Base-by-base conservation (phyloP, 2,888 invertebrate species). In the Mythimna vitellina region DNA sequence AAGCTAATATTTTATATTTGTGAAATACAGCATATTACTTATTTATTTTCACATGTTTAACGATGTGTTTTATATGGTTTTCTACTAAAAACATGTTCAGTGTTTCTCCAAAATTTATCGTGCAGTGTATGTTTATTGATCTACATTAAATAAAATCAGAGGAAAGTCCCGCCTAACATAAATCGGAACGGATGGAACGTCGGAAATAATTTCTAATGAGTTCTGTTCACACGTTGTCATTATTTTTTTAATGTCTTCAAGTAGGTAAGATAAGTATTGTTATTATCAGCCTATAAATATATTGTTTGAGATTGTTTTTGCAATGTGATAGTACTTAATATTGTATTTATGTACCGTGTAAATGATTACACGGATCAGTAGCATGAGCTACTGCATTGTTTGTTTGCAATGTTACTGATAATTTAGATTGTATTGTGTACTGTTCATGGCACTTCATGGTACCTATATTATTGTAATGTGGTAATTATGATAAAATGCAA, bases 381-480 rank as follows among this genome's bases (percentile, higher is more conserved):
- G n/a, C n/a, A n/a, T n/a, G n/a, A n/a, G 46, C 22, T 38, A 66
- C 49, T 67, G 32, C 22, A 65, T 67, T 46, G 56, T 58, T 56
- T 72, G 51, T 66, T 58, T 62, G 25, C 25, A 64, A 57, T 38
- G 22, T 53, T 65, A 57, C 51, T 68, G 58, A 75, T 70, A 64
- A 65, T 14, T 51, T 12, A 46, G 68, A 70, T 77, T 66, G 22
- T 49, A 60, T 49, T 61, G 20, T 80, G 35, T 17, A 29, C 38
- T 61, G n/a, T 61, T 58, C 25, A 46, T 65, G 57, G 49, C 25
- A 54, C 25, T 67, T 14, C 10, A 61, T 61, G 12, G 22, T 46
- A n/a, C 35, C 9, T 35, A 35, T 49, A 25, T 12, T 14, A 54
- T 17, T 32, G n/a, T 61, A 2, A 61, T 46, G 20, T 42, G 38